Evolutionary conservation across 1,140 invertebrate species (phyloP).

Genomic region (Papilio dardanus): DNA sequence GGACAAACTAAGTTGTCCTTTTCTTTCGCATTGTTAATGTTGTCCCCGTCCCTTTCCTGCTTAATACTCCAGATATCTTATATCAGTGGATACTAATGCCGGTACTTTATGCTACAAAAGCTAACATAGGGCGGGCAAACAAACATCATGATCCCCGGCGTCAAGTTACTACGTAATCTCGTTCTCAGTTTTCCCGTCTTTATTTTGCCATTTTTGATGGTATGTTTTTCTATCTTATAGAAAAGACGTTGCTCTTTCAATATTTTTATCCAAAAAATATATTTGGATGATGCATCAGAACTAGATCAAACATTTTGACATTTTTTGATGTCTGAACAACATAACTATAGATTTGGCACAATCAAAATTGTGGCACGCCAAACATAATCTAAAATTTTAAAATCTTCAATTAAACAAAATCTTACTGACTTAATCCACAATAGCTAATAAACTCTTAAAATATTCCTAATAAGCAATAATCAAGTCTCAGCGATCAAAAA

Average conservation of each 20-base stretch:
- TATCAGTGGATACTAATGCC: constrained; percentile 35
- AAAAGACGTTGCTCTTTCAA: not conserved
- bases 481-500: not conserved
- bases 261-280: too few species aligned
- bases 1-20: constrained; percentile 2
- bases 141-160: constrained; percentile 44
- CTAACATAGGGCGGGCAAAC: constrained; percentile 44
- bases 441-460: not conserved
- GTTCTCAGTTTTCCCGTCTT: constrained; percentile 15
- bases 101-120: constrained; percentile 40
- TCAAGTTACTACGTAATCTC: constrained; percentile 44
- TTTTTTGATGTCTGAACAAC: not conserved
- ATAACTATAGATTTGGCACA: too few species aligned
- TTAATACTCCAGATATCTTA: constrained; percentile 29
- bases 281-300: too few species aligned
- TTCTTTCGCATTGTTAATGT: constrained; percentile 18
- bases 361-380: too few species aligned
- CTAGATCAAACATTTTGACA: too few species aligned
- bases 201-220: constrained; percentile 35
- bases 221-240: not conserved
- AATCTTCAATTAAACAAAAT: too few species aligned
- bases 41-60: not conserved
- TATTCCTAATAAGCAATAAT: not conserved
- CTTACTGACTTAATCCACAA: too few species aligned
- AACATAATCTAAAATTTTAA: too few species aligned